Base-by-base conservation (phyloP, 2,888 invertebrate species). In the Lydus trimaculatus region DNA sequence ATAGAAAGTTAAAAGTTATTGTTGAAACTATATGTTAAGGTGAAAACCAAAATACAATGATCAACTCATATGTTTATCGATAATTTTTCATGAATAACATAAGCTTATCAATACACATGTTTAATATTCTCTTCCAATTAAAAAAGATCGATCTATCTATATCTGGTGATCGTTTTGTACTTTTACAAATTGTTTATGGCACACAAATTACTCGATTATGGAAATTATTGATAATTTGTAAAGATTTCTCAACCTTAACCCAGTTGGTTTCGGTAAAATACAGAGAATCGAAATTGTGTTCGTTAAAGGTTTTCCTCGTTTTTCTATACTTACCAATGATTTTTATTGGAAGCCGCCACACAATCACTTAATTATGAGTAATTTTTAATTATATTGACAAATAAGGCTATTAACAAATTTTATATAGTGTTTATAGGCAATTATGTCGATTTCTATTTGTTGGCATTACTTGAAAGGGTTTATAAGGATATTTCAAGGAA, bases 1-100 rank as follows among this genome's bases (percentile, higher is more conserved):
- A 56, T 56, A 56, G 56, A 56, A 56, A 56, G 56, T 25, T 56
- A 13, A 36, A n/a, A 43, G 6, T 56, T 25, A 25, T 56, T 56
- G 48, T 48, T 56, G 1, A 25, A 48, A 20, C 20, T 20, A 25
- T 48, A 23, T 56, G 52, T 56, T 56, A 6, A 56, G 25, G 25
- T 25, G 56, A 56, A 56, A 56, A 56, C 56, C 5, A 56, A 56
- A 25, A 4, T 15, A 56, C 25, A 3, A 20, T 20, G 48, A 48
- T 23, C 48, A 20, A 48, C 3, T n/a, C 13, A 15, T 2, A 23
- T 6, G 11, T 56, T 56, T 56, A 25, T 25, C 56, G 25, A 43
- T 43, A n/a, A 43, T 13, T 43, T 17, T 6, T 17, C 17, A 4
- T 13, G n/a, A 39, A 39, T 15, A 15, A 36, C 9, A 7, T 11